Evolutionary conservation across 2,888 invertebrate genomes (phyloP), one percentile per base, ranked within the genome.

Genomic region (Lobophora halterata): DNA sequence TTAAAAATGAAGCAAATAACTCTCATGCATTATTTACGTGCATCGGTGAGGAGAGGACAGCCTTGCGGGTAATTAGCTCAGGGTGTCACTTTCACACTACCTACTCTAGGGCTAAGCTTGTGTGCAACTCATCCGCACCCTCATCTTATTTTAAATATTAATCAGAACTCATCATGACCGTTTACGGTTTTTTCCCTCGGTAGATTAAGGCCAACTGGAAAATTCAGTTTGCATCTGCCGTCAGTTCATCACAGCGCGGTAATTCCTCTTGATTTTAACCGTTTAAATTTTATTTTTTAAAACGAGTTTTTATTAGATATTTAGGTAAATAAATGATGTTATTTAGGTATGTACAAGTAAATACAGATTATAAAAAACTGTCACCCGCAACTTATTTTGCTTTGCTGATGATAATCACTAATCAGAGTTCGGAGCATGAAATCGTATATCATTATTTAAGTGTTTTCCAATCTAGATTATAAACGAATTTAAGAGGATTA

Each of bases 31-130:
- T n/a, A n/a, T n/a, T 56, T 58, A 61, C 60, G 58, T 66, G 56
- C 54, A 61, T 52, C 48, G 49, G 46, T 67, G 71, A 70, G 67
- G 65, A 68, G 71, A 70, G 67, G 65, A 61, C 66, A 74, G 79
- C 75, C 75, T 77, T 67, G 52, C 64, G 59, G 69, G 70, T 78
- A 82, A 86, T 85, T 85, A 83, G 78, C 76, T 58, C 52, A 44
- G 53, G 79, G 83, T 85, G 85, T 85, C 85, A 85, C 65, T 80
- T 83, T 79, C 85, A 85, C 83, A 80, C 70, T 67, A 48, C 52
- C n/a, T n/a, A 54, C 66, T 55, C 75, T 82, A 83, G 82, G n/a
- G n/a, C 81, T 77, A 83, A 77, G 65, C 66, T 67, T 23, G 12
- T 12, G 7, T 10, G 29, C 12, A 5, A 5, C 6, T 19, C 34